phyloP scores from a whole-genome alignment of 1,140 invertebrate genomes.

The Macrobrachium rosenbergii region DNA sequence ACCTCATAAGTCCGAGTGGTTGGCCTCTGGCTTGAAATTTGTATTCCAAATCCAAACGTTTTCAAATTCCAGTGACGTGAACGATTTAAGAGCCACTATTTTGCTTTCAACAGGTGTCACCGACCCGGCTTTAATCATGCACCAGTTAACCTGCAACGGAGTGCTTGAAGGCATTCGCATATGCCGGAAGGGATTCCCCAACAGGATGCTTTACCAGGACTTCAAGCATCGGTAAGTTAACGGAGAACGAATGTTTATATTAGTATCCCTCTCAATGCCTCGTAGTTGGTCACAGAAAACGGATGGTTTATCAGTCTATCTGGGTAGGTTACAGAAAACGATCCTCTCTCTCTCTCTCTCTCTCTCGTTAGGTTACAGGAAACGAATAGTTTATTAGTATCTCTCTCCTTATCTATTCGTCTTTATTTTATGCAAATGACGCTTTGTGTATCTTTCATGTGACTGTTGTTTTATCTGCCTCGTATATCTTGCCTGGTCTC shows the following conservation, averaged over 20 bases:
- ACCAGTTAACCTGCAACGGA: constrained; percentile 77
- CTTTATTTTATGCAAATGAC: too few species aligned
- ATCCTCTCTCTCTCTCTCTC: not conserved
- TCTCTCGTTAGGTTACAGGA: not conserved
- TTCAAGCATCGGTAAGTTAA: constrained; percentile 62
- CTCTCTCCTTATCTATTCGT: not conserved
- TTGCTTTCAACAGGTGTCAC: constrained; percentile 67
- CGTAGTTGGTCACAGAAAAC: not conserved
- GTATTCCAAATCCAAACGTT: too few species aligned
- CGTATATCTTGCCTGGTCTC: too few species aligned
- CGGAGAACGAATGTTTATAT: not conserved
- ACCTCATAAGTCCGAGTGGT: too few species aligned
- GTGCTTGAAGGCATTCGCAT: constrained; percentile 78
- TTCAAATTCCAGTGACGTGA: too few species aligned
- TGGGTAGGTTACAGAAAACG: not conserved
- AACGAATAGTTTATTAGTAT: not conserved
- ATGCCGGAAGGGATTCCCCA: constrained; percentile 78
- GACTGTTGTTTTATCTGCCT: too few species aligned
- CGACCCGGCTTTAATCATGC: constrained; percentile 71
- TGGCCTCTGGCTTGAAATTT: too few species aligned
- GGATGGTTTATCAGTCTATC: not conserved
- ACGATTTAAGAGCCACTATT: not conserved
- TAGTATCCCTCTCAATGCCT: not conserved
- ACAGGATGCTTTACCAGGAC: constrained; percentile 68
- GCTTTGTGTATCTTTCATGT: too few species aligned